Percentiles rank a stretch among this genome's conserved stretches.
Evolutionary conservation across 2,888 invertebrate species (phyloP).

Genomic region (Aspidapion aeneum): DNA sequence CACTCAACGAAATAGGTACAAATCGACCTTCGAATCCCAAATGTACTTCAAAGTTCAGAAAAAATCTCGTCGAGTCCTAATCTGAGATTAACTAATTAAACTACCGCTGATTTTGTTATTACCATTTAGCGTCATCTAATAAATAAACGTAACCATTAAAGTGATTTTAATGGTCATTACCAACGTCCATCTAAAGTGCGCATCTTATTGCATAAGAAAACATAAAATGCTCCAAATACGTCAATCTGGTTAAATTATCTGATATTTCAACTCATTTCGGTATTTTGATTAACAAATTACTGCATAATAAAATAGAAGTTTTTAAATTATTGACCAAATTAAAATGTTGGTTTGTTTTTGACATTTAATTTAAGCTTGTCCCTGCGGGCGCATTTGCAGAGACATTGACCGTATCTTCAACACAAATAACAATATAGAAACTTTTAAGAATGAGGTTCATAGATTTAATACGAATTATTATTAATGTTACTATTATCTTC

Average conservation of each 20-base stretch:
- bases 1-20: too few relatives aligned
- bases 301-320: not conserved
- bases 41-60: too few relatives aligned
- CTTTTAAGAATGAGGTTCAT: not conserved
- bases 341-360: not conserved
- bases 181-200: not conserved
- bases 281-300: not conserved
- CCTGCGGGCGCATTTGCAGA: not conserved
- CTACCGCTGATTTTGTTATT: too few relatives aligned
- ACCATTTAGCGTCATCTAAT: too few relatives aligned
- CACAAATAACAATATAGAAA: not conserved
- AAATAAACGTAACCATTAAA: not conserved
- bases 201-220: not conserved
- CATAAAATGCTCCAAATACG: not conserved
- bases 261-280: not conserved
- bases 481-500: too few relatives aligned
- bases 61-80: too few relatives aligned
- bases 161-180: not conserved
- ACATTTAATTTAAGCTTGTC: not conserved
- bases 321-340: not conserved
- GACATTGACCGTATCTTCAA: not conserved
- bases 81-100: too few relatives aligned
- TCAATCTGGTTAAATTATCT: not conserved
- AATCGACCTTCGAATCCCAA: too few relatives aligned
- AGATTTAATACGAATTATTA: too few relatives aligned